Percentiles rank a stretch among this genome's conserved stretches.
These are phyloP conservation scores for Craterocephalus amniculus DNA, from an alignment of 2,797 vertebrate genomes.

Conservation along the genomic window DNA sequence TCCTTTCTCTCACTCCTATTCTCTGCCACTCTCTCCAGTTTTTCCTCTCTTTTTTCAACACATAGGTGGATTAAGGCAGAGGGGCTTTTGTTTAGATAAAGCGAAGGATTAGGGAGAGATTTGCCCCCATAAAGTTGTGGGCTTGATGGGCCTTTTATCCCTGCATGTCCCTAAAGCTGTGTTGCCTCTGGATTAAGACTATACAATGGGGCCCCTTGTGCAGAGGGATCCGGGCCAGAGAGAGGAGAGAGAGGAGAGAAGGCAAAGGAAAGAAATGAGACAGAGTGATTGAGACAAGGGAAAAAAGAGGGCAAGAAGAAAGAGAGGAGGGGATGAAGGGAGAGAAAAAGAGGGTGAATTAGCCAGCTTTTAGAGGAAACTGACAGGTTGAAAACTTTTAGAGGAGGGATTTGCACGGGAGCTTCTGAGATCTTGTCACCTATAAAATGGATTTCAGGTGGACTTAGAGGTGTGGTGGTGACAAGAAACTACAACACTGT, in stretches of 20 bases:
- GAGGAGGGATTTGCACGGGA: slow-evolving; percentile 78
- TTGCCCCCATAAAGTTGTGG: slow-evolving; percentile 97
- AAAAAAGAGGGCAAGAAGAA: slow-evolving; percentile 64
- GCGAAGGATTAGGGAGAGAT: slow-evolving; percentile 96
- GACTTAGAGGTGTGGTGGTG: slow-evolving; percentile 72
- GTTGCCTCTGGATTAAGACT: slow-evolving; percentile 96
- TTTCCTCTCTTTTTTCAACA: slow-evolving; percentile 70
- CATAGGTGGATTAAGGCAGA: slow-evolving; percentile 86
- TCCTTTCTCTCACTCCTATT: slow-evolving; percentile 42
- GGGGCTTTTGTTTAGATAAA: slow-evolving; percentile 95
- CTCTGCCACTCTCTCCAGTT: slow-evolving; percentile 68
- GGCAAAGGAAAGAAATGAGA: slow-evolving; percentile 71
- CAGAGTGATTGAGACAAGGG: slow-evolving; percentile 69
- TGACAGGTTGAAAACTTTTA: slow-evolving; percentile 84
- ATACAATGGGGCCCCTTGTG: slow-evolving; percentile 97
- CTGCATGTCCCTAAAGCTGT: slow-evolving; percentile 96
- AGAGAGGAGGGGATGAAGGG: slow-evolving; percentile 62
- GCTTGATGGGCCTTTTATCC: slow-evolving; percentile 99
- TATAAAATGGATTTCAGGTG: slow-evolving; percentile 80
- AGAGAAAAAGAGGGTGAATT: slow-evolving; percentile 65
- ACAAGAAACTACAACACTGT: slow-evolving; percentile 62
- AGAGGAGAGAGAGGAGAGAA: slow-evolving; percentile 69
- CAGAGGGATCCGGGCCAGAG: slow-evolving; percentile 89
- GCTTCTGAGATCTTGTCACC: slow-evolving; percentile 81
- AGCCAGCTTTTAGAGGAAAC: slow-evolving; percentile 77